phyloP scores from a whole-genome alignment of 1,140 invertebrate genomes.

The Heliconius congener region DNA sequence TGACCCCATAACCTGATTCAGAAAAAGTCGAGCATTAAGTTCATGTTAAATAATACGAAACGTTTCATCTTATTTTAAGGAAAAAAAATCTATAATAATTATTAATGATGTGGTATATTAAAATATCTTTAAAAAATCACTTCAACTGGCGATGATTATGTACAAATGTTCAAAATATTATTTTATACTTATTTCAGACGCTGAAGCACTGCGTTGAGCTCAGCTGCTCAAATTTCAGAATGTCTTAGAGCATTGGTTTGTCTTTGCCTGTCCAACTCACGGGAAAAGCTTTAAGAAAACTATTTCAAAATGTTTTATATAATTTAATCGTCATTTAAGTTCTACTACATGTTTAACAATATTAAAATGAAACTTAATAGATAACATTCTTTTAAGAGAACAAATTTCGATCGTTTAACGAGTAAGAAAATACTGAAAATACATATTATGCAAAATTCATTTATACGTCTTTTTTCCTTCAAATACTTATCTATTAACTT shows the following conservation, averaged over 20 bases:
- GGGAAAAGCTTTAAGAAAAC: constrained; percentile 1
- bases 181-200: background rate
- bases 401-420: constrained; percentile 10
- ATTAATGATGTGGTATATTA: background rate
- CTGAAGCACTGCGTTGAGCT: background rate
- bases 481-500: background rate
- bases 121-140: background rate
- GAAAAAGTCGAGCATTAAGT: constrained; percentile 16
- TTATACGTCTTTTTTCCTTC: background rate
- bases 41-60: background rate
- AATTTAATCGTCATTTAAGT: constrained; percentile 4
- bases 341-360: constrained; percentile 7
- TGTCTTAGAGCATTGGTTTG: too few relatives aligned
- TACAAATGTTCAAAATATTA: background rate
- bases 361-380: background rate
- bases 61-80: constrained; percentile 13
- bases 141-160: background rate
- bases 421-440: background rate
- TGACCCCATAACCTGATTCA: constrained; percentile 24
- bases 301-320: background rate
- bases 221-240: background rate
- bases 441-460: background rate
- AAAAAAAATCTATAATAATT: constrained; percentile 6
- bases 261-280: too few relatives aligned
- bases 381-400: background rate